Percentiles rank a stretch among this genome's conserved stretches.
These are phyloP conservation scores for Catharus bicknelli DNA, from an alignment of 2,113 vertebrate species.

Conservation along the genomic window DNA sequence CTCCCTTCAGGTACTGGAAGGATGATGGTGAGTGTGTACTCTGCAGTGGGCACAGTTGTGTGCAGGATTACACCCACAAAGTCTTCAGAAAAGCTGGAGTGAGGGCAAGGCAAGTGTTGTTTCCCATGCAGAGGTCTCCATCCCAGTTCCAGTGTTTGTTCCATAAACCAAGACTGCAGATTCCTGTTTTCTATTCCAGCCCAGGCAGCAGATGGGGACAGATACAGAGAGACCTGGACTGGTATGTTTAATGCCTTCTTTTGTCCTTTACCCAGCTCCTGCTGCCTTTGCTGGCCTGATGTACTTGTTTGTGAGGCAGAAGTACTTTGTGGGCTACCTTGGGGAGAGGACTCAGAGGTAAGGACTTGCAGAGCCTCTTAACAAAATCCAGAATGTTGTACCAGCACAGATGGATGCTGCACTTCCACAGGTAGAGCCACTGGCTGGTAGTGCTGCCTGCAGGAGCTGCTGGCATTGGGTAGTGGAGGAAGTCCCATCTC, in stretches of 20 bases:
- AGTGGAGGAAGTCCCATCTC: not conserved
- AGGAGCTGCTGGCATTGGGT: not conserved
- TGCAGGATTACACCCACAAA: not conserved
- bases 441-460: not conserved
- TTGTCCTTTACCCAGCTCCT: conserved; percentile 74
- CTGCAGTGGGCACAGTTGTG: not conserved
- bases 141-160: not conserved
- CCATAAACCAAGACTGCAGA: not conserved
- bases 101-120: not conserved
- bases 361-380: not conserved
- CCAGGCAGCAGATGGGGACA: not conserved
- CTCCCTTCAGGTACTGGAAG: not conserved
- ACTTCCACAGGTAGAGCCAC: not conserved
- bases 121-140: not conserved
- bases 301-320: conserved; percentile 91
- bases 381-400: rapidly evolving
- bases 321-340: conserved; percentile 94
- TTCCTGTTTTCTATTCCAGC: rapidly evolving
- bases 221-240: not conserved
- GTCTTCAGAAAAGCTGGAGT: not conserved
- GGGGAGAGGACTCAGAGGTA: conserved; percentile 93
- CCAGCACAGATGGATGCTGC: not conserved
- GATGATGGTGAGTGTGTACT: not conserved
- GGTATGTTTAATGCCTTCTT: not conserved
- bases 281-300: conserved; percentile 91